A percentile compares a stretch with the other conserved stretches of the same genome.
phyloP scores from a whole-genome alignment of 64 coral and sea anemone species.

The Pachyseris speciosa region DNA sequence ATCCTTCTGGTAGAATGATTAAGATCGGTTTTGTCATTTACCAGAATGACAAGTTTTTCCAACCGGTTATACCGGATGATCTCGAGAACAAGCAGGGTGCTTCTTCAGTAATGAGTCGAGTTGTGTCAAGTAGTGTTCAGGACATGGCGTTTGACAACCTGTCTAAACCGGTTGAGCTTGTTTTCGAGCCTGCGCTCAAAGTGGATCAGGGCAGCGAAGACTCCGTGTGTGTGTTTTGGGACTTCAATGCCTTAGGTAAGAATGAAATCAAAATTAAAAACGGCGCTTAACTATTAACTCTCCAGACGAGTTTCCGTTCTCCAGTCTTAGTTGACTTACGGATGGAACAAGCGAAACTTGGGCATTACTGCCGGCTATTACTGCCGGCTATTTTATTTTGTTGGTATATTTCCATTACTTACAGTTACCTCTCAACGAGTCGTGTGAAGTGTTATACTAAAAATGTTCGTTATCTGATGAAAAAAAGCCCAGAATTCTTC shows the following conservation, averaged over 20 bases:
- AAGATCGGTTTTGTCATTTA: slow-evolving; percentile 61
- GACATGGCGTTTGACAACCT: slow-evolving; percentile 31
- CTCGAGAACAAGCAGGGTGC: not conserved
- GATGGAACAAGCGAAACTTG: too few species aligned
- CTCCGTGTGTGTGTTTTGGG: slow-evolving; percentile 57
- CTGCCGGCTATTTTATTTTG: too few species aligned
- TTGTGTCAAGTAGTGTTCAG: slow-evolving; percentile 58
- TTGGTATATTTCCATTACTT: too few species aligned
- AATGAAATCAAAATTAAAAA: not conserved
- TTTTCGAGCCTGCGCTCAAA: slow-evolving; percentile 30
- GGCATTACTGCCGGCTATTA: too few species aligned
- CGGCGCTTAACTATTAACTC: not conserved
- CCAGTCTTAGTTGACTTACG: not conserved
- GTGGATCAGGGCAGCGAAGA: not conserved
- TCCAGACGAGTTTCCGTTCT: too few species aligned
- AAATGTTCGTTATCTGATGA: too few species aligned
- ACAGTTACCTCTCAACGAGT: too few species aligned
- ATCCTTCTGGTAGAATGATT: not conserved
- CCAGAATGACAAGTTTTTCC: slow-evolving; percentile 66
- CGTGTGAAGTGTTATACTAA: too few species aligned
- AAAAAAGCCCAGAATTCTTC: too few species aligned
- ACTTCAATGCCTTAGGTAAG: slow-evolving; percentile 10
- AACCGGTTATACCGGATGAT: not conserved
- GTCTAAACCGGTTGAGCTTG: slow-evolving; percentile 35
- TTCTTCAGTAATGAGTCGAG: not conserved